Evolutionary conservation across 2,888 invertebrate genomes (phyloP), one percentile per base, ranked within the genome.

Genomic region (Thecophora atra): DNA sequence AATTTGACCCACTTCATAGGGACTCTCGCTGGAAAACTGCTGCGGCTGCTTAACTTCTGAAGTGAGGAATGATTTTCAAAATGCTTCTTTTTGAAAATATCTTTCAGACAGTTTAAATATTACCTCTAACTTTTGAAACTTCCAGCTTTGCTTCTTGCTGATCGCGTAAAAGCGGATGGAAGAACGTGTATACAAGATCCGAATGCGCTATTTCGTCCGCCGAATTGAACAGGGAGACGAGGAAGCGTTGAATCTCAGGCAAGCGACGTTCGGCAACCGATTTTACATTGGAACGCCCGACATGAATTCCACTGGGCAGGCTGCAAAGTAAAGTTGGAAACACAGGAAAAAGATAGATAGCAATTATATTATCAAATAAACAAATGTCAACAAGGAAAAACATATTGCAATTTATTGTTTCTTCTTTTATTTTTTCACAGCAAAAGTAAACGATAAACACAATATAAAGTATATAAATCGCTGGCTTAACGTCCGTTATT

Each of bases 101-200:
- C 24, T 56, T 42, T 42, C 0, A 2, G 3, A 26, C 26, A n/a
- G n/a, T n/a, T n/a, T 21, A 67, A 44, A 70, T 30, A 11, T 83
- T 81, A 94, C 94, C 94, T 91, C 90, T 92, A 51, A 91, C 90
- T 89, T 93, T 94, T 75, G 90, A 90, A 78, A 92, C 89, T 85
- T 92, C 92, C 74, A 95, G 92, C 79, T 94, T 93, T 15, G 93
- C 92, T 81, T 95, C 95, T 84, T 97, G 95, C 87, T 98, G 97
- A 87, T 99, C 99, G 76, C 98, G 88, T 75, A 98, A 87, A 75
- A 99, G 87, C 2, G 98, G 97, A 88, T 99, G 99, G 89, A 99
- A 99, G 89, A 99, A 99, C 0, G 99, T 99, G 85, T 99, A 99
- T 0, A 99, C 97, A 70, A 99, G 89, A 86, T 98, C 97, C 8